These are phyloP conservation scores for Rosalia funebris DNA, from an alignment of 2,888 invertebrate species.

Conservation along the genomic window DNA sequence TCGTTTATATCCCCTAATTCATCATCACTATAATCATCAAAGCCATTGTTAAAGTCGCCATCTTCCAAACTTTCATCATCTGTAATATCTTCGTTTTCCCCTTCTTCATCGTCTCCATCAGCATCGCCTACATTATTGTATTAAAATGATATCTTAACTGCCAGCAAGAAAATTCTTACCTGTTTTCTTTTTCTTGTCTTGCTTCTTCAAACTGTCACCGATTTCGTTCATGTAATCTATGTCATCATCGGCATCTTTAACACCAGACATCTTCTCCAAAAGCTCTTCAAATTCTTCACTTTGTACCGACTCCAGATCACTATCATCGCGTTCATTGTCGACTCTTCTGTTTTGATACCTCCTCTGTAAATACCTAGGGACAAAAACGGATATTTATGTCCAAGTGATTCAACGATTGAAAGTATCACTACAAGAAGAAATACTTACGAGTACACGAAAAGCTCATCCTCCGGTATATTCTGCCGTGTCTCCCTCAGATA, in stretches of 20 bases:
- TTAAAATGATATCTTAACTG: background rate
- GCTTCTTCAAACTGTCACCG: constrained; percentile 61
- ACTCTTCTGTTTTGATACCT: constrained; percentile 60
- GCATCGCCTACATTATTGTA: constrained; percentile 2
- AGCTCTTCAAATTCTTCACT: constrained; percentile 82
- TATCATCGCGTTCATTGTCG: constrained; percentile 69
- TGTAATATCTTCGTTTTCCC: constrained; percentile 29
- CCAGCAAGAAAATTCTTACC: background rate
- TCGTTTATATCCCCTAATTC: constrained; percentile 55
- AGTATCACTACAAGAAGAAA: no score
- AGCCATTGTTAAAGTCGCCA: constrained; percentile 36
- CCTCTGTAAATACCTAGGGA: constrained; percentile 70
- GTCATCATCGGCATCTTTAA: constrained; percentile 66
- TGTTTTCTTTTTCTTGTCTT: constrained; percentile 42
- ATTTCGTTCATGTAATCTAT: constrained; percentile 77
- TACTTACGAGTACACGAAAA: constrained; percentile 74
- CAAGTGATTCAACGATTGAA: no score
- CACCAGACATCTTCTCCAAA: constrained; percentile 68
- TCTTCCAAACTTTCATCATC: constrained; percentile 52
- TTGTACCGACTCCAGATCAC: constrained; percentile 77
- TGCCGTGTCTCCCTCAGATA: constrained; percentile 75
- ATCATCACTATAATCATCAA: constrained; percentile 42
- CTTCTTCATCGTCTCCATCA: constrained; percentile 30
- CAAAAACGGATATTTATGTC: constrained; percentile 39
- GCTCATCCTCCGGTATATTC: constrained; percentile 90